phyloP scores from a whole-genome alignment of 92 coral and sea anemone genomes.

The Parazoanthus darwini region DNA sequence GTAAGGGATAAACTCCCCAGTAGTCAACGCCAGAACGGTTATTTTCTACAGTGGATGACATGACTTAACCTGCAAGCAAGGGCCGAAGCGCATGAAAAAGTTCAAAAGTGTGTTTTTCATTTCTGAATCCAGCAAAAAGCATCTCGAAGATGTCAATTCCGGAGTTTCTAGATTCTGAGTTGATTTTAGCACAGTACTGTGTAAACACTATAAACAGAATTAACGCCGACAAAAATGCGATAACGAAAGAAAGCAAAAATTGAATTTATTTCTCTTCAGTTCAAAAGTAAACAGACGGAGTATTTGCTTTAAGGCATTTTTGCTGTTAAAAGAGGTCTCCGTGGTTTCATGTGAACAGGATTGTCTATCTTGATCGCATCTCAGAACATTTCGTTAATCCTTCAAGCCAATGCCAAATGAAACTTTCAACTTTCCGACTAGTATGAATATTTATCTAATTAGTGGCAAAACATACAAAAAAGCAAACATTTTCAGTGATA shows the following conservation, averaged over 20 bases:
- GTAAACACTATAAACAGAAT: conserved; percentile 68
- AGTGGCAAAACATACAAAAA: conserved; percentile 70
- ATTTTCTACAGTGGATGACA: neutral
- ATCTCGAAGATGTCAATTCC: neutral
- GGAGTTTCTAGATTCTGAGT: conserved; percentile 11
- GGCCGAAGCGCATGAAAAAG: neutral
- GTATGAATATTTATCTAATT: conserved; percentile 82
- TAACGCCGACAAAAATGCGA: conserved; percentile 63
- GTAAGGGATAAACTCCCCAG: neutral
- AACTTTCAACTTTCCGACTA: conserved; percentile 62
- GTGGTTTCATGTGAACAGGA: conserved; percentile 28
- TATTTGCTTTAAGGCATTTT: conserved; percentile 68
- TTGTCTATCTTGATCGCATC: conserved; percentile 29
- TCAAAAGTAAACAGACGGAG: conserved; percentile 53
- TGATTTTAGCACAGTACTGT: conserved; percentile 55
- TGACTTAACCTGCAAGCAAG: neutral
- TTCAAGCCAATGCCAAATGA: conserved; percentile 52
- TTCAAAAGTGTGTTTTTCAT: neutral
- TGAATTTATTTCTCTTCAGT: conserved; percentile 61
- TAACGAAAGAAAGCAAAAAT: conserved; percentile 64
- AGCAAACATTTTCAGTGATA: conserved; percentile 36
- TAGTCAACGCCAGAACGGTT: neutral
- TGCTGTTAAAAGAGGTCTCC: conserved; percentile 48
- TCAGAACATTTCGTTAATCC: conserved; percentile 53
- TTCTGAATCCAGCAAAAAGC: neutral